These are phyloP conservation scores for Lathamus discolor DNA, from an alignment of 2,113 vertebrate genomes.

Conservation along the genomic window DNA sequence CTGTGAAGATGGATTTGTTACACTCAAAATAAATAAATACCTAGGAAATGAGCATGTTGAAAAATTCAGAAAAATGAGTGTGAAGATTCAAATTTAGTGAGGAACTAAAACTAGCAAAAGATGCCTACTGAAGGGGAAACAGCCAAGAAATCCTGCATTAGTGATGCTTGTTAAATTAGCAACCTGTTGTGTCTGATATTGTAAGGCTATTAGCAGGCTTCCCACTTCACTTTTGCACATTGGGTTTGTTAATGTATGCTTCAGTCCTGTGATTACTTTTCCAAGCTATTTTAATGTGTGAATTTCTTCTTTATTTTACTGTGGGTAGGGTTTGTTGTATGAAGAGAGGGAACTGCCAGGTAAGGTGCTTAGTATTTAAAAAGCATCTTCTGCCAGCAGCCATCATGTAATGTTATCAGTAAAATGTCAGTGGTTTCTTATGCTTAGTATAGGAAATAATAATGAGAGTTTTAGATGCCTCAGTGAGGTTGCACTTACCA, in stretches of 20 bases:
- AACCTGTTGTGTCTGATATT: slow-evolving; percentile 12
- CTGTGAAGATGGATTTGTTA: not conserved
- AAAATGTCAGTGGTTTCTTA: not conserved
- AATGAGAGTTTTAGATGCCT: not conserved
- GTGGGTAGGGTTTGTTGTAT: not conserved
- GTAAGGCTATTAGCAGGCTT: not conserved
- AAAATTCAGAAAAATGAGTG: not conserved
- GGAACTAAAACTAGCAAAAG: not conserved
- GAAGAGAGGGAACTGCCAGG: not conserved
- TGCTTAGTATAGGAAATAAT: not conserved
- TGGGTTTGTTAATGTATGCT: not conserved
- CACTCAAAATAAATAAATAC: not conserved
- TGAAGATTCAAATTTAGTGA: not conserved
- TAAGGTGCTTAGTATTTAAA: not conserved
- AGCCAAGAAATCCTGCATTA: slow-evolving; percentile 8
- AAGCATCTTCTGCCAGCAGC: not conserved
- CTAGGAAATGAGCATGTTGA: not conserved
- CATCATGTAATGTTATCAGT: not conserved
- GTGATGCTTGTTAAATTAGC: slow-evolving; percentile 19
- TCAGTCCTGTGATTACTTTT: not conserved
- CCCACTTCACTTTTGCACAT: not conserved
- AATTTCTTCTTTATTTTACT: not conserved
- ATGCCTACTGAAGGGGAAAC: not conserved
- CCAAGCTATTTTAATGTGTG: not conserved
- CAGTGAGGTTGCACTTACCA: accelerated